Evolutionary conservation across 2,113 vertebrate genomes (phyloP).

Genomic region (zebrafish (Danio rerio)): DNA sequence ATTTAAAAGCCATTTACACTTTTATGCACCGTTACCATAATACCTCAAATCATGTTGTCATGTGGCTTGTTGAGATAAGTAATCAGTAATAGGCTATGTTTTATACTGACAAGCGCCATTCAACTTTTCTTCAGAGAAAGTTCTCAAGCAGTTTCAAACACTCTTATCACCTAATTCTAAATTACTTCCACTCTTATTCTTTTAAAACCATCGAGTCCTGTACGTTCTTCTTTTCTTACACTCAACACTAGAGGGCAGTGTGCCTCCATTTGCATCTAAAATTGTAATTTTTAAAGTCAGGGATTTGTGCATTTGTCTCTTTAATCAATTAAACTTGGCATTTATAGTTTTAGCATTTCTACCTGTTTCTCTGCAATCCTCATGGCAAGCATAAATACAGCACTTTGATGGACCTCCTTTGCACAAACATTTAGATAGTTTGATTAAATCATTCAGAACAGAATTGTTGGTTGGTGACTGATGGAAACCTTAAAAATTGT

Average conservation of each 20-base stretch:
- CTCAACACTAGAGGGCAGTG: conserved; percentile 58
- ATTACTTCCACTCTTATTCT: no score
- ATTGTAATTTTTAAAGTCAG: not conserved
- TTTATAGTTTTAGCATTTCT: conserved; percentile 4
- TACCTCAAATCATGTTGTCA: not conserved
- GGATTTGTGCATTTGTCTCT: not conserved
- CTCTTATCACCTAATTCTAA: no score
- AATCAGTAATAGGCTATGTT: not conserved
- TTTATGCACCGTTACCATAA: not conserved
- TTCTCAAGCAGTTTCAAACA: no score
- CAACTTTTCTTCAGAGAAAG: not conserved
- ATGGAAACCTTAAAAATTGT: not conserved
- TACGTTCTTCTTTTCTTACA: not conserved
- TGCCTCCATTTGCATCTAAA: not conserved
- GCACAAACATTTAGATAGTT: not conserved
- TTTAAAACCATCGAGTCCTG: not conserved
- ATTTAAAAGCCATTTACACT: not conserved
- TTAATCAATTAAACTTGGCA: not conserved
- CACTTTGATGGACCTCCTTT: not conserved
- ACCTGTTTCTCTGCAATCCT: not conserved
- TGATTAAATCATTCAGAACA: not conserved
- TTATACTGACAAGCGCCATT: not conserved
- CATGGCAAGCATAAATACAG: not conserved
- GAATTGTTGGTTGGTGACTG: not conserved
- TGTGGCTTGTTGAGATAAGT: not conserved